Evolutionary conservation across 2,797 vertebrate species (phyloP).

Genomic region (Sebastes variabilis): DNA sequence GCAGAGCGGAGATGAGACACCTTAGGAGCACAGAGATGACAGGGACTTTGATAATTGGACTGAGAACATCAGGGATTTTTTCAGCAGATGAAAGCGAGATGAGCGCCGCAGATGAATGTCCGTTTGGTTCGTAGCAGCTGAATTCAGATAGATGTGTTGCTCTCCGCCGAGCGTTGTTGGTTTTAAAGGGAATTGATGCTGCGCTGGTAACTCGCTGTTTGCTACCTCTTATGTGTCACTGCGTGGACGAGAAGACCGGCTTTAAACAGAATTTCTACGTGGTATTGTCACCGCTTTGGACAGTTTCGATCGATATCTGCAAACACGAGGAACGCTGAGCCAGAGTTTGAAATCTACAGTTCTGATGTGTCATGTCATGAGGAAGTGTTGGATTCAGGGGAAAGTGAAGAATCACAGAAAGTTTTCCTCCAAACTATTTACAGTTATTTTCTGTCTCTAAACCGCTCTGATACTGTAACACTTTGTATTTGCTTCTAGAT

Average conservation of each 20-base stretch:
- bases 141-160: constrained; percentile 9
- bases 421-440: background rate
- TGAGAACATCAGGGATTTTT: background rate
- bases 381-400: background rate
- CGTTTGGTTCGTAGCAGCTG: constrained; percentile 15
- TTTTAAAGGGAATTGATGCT: constrained; percentile 23
- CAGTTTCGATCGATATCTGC: constrained; percentile 20
- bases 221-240: background rate
- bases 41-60: constrained; percentile 25
- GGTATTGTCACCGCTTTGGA: constrained; percentile 10
- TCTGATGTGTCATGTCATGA: background rate
- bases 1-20: background rate
- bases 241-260: background rate
- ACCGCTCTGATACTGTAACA: background rate
- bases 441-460: background rate
- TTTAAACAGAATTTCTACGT: constrained; percentile 33
- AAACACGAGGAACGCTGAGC: background rate
- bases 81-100: constrained; percentile 5
- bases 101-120: background rate
- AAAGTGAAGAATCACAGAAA: background rate
- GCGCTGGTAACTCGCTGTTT: background rate
- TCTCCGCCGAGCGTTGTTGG: constrained; percentile 9
- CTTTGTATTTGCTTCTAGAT: background rate
- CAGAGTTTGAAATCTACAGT: background rate
- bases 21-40: background rate